Evolutionary conservation across 2,888 invertebrate genomes (phyloP).

Genomic region (Camponotus fellah): DNA sequence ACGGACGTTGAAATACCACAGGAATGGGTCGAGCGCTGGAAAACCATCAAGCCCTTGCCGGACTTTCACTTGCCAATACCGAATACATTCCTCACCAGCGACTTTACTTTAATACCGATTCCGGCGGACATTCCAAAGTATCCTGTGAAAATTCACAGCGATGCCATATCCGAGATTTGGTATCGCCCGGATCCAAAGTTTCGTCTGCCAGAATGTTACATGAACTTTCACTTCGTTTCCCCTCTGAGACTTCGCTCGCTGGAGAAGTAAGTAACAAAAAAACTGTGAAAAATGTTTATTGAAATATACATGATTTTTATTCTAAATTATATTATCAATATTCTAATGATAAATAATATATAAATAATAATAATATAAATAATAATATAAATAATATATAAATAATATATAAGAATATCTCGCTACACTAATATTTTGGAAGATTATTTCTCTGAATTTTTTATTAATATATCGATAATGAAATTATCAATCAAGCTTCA

Average conservation of each 20-base stretch:
- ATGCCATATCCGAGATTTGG: constrained; percentile 91
- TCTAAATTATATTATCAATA: background rate
- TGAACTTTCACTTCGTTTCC: constrained; percentile 91
- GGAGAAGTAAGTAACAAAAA: constrained; percentile 88
- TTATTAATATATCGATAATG: background rate
- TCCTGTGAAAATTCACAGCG: constrained; percentile 88
- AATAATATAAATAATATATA: too few relatives aligned
- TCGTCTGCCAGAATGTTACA: constrained; percentile 91
- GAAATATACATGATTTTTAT: background rate
- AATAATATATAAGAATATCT: too few relatives aligned
- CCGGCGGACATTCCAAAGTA: constrained; percentile 85
- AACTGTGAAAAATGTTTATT: background rate
- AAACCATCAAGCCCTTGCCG: constrained; percentile 87
- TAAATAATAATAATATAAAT: too few relatives aligned
- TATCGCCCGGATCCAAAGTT: constrained; percentile 95
- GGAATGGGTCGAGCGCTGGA: constrained; percentile 90
- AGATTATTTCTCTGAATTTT: background rate
- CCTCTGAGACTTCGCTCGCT: constrained; percentile 89
- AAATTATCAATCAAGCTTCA: background rate
- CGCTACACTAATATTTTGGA: background rate
- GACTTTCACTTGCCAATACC: constrained; percentile 91
- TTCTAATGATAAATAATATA: background rate
- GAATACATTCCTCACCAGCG: constrained; percentile 91
- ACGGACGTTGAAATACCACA: constrained; percentile 89
- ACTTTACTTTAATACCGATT: constrained; percentile 89